phyloP scores from a whole-genome alignment of 2,888 invertebrate genomes.

The Coelopa pilipes region DNA sequence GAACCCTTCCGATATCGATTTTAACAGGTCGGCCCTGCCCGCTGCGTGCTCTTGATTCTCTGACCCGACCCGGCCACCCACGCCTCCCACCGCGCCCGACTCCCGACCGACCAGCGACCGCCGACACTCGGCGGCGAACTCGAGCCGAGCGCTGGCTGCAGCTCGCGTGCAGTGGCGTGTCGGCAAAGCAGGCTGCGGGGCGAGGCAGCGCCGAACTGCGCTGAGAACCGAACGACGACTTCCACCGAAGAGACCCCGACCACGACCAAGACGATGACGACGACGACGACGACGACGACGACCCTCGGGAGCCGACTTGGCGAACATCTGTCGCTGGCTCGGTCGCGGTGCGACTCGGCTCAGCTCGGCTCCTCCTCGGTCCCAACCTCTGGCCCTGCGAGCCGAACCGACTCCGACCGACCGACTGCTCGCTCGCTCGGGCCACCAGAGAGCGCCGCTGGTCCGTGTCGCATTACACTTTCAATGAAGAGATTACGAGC shows the following conservation, averaged over 20 bases:
- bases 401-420: no score
- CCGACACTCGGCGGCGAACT: no score
- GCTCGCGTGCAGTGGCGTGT: no score
- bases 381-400: not conserved
- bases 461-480: constrained; percentile 20
- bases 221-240: constrained; percentile 12
- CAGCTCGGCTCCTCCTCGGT: no score
- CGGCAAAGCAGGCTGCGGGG: not conserved
- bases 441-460: constrained; percentile 8
- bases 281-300: not conserved
- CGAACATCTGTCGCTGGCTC: constrained; percentile 21
- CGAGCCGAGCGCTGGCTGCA: no score
- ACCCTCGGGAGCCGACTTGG: constrained; percentile 17
- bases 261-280: not conserved
- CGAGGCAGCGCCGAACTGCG: not conserved
- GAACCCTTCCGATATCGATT: constrained; percentile 15
- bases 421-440: not conserved
- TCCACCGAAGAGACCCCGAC: not conserved
- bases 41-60: constrained; percentile 14
- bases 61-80: constrained; percentile 16
- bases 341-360: no score
- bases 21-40: constrained; percentile 1
- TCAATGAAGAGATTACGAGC: constrained; percentile 19
- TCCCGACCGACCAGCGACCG: not conserved
- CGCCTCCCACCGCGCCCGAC: no score